A percentile compares a stretch with the other conserved stretches of the same genome.
phyloP scores from a whole-genome alignment of 2,888 invertebrate genomes.

The Lasioglossum marginatum region DNA sequence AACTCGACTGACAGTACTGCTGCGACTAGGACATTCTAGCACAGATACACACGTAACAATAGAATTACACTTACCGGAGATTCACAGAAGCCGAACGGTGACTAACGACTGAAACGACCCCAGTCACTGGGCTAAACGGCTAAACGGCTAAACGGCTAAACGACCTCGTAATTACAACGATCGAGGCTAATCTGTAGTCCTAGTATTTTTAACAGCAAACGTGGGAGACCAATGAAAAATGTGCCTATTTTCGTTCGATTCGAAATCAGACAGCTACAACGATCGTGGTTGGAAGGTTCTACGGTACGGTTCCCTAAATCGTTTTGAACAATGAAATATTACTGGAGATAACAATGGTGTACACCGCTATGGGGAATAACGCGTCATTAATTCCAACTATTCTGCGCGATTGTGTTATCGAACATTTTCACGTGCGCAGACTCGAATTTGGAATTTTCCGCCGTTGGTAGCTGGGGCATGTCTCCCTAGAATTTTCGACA shows the following conservation, averaged over 20 bases:
- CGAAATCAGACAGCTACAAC: background rate
- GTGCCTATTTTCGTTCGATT: background rate
- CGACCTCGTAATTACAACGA: constrained; percentile 44
- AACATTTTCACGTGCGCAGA: background rate
- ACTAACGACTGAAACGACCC: constrained; percentile 22
- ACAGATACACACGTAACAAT: constrained; percentile 15
- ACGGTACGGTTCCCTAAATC: background rate
- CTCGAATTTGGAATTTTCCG: background rate
- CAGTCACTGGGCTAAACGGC: background rate
- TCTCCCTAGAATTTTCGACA: too few relatives aligned
- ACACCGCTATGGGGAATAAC: background rate
- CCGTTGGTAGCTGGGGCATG: constrained; percentile 42
- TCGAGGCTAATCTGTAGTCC: constrained; percentile 2
- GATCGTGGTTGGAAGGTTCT: background rate
- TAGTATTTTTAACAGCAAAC: background rate
- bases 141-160: constrained; percentile 12
- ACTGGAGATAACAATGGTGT: background rate
- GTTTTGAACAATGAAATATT: background rate
- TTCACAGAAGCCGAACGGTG: background rate
- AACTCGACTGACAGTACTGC: background rate
- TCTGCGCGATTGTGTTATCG: background rate
- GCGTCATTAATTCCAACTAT: constrained; percentile 15
- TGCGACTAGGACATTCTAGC: constrained; percentile 31
- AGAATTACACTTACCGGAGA: constrained; percentile 25
- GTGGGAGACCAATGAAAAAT: constrained; percentile 2